Base-by-base conservation (phyloP, 2,797 vertebrate genomes). In the Hylomyscus alleni region DNA sequence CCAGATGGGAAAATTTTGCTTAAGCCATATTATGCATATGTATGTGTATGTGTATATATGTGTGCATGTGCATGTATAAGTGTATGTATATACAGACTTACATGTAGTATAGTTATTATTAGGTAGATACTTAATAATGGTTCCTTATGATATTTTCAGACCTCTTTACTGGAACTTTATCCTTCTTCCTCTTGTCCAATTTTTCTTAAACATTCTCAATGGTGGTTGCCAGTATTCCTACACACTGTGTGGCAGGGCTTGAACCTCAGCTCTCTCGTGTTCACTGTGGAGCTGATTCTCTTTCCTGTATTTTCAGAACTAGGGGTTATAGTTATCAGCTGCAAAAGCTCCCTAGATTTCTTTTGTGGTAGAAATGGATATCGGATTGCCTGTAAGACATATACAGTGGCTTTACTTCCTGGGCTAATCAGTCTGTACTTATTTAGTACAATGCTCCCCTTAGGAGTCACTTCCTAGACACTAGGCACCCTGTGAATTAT, bases 281-380 rank as follows among this genome's bases (percentile, higher is more conserved):
- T 10, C 56, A 58, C 34, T 22, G 11, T 14, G 37, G 8, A 77
- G 1, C 2, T 15, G 78, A 26, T 89, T 77, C 5, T 90, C 6
- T n/a, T 90, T 91, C 20, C 84, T 52, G 8, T 9, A 67, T 92
- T 84, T 95, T 80, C 15, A 91, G 19, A 29, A 89, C n/a, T 75
- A 76, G n/a, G 83, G 24, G 1, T 90, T 90, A 26, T 52, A 93
- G 20, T 60, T 82, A 29, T 20, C 12, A 40, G 37, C 82, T 22
- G 34, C 11, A 77, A 62, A 93, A 69, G 10, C 81, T 81, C 9
- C 37, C 37, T 67, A 58, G 24, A 12, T 96, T 67, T 87, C 24
- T 3, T 40, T 73, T 67, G 44, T 40, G 4, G 24, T 60, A 58
- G 10, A 54, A 44, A 65, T 58, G 47, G 56, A 76, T 72, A 65